Evolutionary conservation across 1,140 invertebrate genomes (phyloP), one percentile per base, ranked within the genome.

Genomic region (Globodera rostochiensis): DNA sequence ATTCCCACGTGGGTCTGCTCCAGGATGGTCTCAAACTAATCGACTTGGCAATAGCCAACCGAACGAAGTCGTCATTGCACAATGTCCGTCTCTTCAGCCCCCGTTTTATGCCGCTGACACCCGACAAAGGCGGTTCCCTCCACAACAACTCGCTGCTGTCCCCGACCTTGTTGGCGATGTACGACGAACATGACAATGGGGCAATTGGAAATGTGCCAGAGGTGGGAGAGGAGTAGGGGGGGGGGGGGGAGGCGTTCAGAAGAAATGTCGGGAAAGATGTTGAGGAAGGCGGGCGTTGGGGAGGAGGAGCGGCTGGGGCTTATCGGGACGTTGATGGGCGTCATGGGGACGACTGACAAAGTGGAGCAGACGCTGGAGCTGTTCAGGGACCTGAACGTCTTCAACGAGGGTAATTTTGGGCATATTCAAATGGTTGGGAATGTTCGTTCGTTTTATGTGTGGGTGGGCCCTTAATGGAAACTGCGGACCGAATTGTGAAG

Each of bases 21-120:
- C 77, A 78, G 19, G 36, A 78, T 21, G 77, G 77, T 13, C 49
- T 78, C 8, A 69, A 77, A 70, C 11, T 78, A 25, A 78, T 78
- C 47, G 64, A 78, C 11, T 19, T 15, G 70, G 50, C 50, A 78
- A 36, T 49, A 13, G n/a, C 66, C 21, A 77, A 77, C 15, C 57
- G 57, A 19, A 77, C 21, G 15, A 5, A 4, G 19, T 69, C 8
- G 47, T 66, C 66, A 0, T 36, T 46, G 49, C 45, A 78, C 21
- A 78, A 78, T 25, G 21, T 78, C 19, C 77, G 77, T 13, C 46
- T 78, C 45, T 78, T 78, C 13, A 78, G 77, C 46, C 77, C 77
- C 5, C 66, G 77, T 19, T 78, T 78, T 69, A 70, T 78, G 77
- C 77, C 77, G 45, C n/a, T 78, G 21, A 64, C 77, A 21, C 77